Evolutionary conservation across 1,140 invertebrate species (phyloP), one percentile per base, ranked within the genome.

Genomic region (Dermatophagoides farinae): DNA sequence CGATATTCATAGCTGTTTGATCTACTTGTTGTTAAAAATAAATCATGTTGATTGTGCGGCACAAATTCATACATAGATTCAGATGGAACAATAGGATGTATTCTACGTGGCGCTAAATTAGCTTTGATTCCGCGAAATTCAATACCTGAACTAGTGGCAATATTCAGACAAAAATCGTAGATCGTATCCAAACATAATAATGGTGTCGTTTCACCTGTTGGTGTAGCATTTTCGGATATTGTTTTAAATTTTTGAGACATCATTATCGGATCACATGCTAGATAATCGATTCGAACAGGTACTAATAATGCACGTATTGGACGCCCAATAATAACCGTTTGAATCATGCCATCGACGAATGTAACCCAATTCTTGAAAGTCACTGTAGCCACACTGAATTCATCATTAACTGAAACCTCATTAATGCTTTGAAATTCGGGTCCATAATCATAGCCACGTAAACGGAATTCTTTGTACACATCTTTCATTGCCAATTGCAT

Each of bases 381-480:
- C 20, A 64, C 43, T 53, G 10, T 40, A 18, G 52, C 61, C 12
- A 22, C 14, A 11, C 63, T 11, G 12, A 12, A 18, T 31, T 38
- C 16, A 22, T 50, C 44, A 20, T 47, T 43, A 16, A 11, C 1
- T 18, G 16, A 39, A 1, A 55, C 75, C 14, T 75, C 68, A 1
- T 75, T 70, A 62, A 92, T 82, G 31, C 85, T 90, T 65, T 83
- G 80, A 77, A 97, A 98, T 12, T 83, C 75, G 51, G 85, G 86
- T 10, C 75, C 75, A 71, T 97, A 98, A 69, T 96, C 88, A 70
- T 97, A 97, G 8, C 92, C 93, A 63, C 91, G 76, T 0, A 97
- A 76, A 62, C 87, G 74, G 14, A 97, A 74, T 71, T 95, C 89
- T 70, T 95, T 95, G 76, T 98, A 98, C 16, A 93, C 75, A 69